phyloP scores from a whole-genome alignment of 2,797 vertebrate species.

The Aythya fuligula region DNA sequence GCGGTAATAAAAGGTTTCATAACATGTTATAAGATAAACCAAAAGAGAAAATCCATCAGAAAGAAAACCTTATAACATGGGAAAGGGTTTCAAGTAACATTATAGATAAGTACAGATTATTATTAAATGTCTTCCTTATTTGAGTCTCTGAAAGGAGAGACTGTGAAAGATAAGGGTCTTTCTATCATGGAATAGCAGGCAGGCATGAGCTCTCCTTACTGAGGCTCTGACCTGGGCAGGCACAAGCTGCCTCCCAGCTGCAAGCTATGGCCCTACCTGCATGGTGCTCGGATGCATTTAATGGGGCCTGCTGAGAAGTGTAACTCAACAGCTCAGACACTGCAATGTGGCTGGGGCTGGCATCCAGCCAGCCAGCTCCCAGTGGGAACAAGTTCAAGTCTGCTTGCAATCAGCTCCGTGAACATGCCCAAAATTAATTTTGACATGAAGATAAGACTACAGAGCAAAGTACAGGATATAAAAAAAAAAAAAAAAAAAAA shows the following conservation, averaged over 20 bases:
- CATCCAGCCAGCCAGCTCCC: neutral
- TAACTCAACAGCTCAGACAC: neutral
- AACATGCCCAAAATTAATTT: conserved; percentile 40
- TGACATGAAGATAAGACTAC: neutral
- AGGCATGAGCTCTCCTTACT: neutral
- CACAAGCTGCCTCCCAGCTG: neutral
- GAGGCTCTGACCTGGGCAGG: neutral
- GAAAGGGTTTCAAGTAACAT: neutral
- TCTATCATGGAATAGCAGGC: neutral
- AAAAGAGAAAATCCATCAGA: neutral
- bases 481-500: neutral
- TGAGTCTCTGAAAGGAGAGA: neutral
- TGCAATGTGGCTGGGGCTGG: accelerated
- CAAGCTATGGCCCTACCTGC: neutral
- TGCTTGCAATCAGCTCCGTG: neutral
- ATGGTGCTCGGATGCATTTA: accelerated
- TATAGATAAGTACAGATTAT: neutral
- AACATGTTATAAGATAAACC: neutral
- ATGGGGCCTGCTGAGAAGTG: neutral
- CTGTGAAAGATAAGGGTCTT: neutral
- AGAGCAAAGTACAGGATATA: neutral
- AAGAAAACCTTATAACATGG: neutral
- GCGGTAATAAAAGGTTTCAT: neutral
- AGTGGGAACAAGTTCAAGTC: neutral
- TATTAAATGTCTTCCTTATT: neutral